phyloP scores from a whole-genome alignment of 2,113 vertebrate genomes.

The Misgurnus anguillicaudatus region DNA sequence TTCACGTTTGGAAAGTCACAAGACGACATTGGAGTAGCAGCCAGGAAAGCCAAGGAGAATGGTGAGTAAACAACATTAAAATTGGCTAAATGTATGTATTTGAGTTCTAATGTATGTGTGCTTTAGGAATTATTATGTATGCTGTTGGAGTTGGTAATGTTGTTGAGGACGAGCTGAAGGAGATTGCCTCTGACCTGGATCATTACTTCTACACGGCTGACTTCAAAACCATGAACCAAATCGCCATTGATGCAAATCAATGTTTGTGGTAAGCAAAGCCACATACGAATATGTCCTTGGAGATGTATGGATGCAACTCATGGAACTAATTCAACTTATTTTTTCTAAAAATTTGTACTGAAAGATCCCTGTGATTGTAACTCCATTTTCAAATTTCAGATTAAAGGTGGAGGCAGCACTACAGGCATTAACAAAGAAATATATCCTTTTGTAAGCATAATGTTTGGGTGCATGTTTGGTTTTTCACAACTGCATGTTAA shows the following conservation, averaged over 20 bases:
- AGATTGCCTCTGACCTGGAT: conserved; percentile 91
- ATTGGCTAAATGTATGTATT: neutral
- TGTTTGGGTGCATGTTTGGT: too few species aligned
- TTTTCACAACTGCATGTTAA: too few species aligned
- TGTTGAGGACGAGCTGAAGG: conserved; percentile 90
- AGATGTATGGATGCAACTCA: neutral
- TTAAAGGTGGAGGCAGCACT: conserved; percentile 83
- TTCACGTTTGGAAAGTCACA: conserved; percentile 97
- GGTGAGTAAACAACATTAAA: conserved; percentile 71
- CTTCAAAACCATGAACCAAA: conserved; percentile 94
- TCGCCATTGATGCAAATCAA: conserved; percentile 93
- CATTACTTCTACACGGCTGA: conserved; percentile 96
- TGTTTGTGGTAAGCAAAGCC: conserved; percentile 83
- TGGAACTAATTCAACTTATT: neutral
- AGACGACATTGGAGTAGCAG: conserved; percentile 91
- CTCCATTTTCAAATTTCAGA: conserved; percentile 86
- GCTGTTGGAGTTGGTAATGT: conserved; percentile 96
- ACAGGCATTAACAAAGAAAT: conserved; percentile 76
- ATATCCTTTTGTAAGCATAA: conserved; percentile 75
- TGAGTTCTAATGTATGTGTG: conserved; percentile 1
- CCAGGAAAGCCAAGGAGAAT: conserved; percentile 89
- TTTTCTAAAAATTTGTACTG: conserved; percentile 64
- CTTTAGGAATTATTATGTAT: conserved; percentile 91
- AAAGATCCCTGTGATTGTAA: conserved; percentile 89
- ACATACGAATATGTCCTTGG: neutral